Evolutionary conservation across 2,888 invertebrate genomes (phyloP).

Genomic region (Agriopis leucophaearia): DNA sequence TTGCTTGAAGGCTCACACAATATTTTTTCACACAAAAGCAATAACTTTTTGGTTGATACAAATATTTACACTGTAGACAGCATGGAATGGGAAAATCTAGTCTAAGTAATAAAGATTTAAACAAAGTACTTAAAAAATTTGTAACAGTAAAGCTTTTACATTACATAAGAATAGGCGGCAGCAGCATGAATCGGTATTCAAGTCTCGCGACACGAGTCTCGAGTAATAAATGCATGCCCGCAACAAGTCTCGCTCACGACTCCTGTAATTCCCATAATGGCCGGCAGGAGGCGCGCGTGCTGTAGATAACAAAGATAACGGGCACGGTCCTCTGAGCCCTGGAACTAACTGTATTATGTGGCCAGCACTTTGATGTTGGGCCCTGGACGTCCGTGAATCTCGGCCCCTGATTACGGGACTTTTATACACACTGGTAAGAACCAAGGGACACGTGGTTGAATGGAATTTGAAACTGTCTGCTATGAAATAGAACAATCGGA

Average conservation of each 20-base stretch:
- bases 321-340: conserved; percentile 43
- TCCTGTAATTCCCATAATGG: conserved; percentile 74
- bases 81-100: neutral
- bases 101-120: neutral
- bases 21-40: neutral
- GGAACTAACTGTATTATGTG: conserved; percentile 8
- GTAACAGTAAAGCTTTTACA: conserved; percentile 11
- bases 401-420: neutral
- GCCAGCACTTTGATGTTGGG: neutral
- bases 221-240: conserved; percentile 32
- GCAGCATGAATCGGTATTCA: conserved; percentile 49
- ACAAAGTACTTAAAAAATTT: neutral
- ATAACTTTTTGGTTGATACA: neutral
- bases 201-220: conserved; percentile 38
- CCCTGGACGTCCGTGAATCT: neutral
- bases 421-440: neutral
- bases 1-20: neutral
- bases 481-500: no score
- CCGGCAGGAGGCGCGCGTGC: conserved; percentile 54
- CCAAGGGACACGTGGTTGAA: neutral
- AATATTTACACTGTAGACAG: neutral
- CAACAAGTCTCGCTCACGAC: conserved; percentile 54
- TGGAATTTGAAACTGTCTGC: no score
- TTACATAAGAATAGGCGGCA: conserved; percentile 2
- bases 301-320: conserved; percentile 66